Base-by-base conservation (phyloP, 2,888 invertebrate genomes). In the Lasioglossum pauxillum region DNA sequence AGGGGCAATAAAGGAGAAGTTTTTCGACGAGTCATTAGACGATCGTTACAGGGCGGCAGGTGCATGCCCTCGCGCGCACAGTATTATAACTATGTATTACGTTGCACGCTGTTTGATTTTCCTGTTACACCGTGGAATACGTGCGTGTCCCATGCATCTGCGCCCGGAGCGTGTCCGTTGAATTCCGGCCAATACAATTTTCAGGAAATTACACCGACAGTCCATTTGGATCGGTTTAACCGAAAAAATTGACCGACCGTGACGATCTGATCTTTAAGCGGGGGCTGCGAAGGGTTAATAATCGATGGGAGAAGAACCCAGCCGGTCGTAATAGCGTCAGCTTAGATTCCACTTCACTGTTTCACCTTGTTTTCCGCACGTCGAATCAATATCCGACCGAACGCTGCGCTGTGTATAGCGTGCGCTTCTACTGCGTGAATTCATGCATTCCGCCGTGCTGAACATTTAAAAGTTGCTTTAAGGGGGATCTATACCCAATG, bases 11-110 rank as follows among this genome's bases (percentile, higher is more conserved):
- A 83, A 80, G 82, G 78, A 23, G 74, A 75, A 71, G 72, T 83
- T 92, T 57, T 92, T 89, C 83, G 87, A 82, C 88, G 75, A 92
- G 91, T 92, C 92, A 92, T 93, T 93, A 92, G 84, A 81, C 83
- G 90, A 88, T 90, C 88, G 84, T 92, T 92, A 90, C 80, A 69
- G 57, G 27, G 19, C 64, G 83, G 88, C 93, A 92, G 93, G 90
- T 92, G 93, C 82, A 73, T 75, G 14, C 7, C 49, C 19, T 41
- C 49, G 73, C 71, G 23, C 14, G 5, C 41, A 14, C n/a, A 64
- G n/a, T 78, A 75, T 86, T 79, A 75, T 83, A n/a, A n/a, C 57
- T n/a, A 57, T 12, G n/a, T 57, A 12, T n/a, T 82, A n/a, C 7
- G n/a, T n/a, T 75, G 78, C 71, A 72, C 75, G 74, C 80, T 80